Conservation (phyloP, 2,888 invertebrate genomes). For the Oasisia sp. region DNA sequence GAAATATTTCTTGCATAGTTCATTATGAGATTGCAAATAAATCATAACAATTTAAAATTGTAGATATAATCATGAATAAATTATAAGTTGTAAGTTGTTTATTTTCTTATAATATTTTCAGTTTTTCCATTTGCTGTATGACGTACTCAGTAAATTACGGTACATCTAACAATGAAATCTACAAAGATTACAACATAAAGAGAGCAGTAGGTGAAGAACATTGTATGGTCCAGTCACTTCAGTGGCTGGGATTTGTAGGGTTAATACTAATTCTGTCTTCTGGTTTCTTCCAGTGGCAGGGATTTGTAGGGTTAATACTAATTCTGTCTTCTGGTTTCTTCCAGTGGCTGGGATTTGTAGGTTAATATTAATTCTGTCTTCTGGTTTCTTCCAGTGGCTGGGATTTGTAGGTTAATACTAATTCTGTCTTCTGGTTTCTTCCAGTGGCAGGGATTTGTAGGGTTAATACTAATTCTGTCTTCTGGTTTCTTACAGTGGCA, state of each 20-base stretch:
- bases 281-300: constrained; percentile 29
- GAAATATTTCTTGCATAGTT: no score
- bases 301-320: neutral
- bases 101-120: no score
- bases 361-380: neutral
- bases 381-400: constrained; percentile 29
- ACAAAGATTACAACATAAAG: no score
- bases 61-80: no score
- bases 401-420: neutral
- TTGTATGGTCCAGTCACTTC: no score
- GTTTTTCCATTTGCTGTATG: no score
- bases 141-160: no score
- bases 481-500: constrained; percentile 30
- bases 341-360: constrained; percentile 25
- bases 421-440: neutral
- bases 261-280: neutral
- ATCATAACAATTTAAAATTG: no score
- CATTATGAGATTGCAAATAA: neutral
- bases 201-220: no score
- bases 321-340: neutral
- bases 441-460: constrained; percentile 24
- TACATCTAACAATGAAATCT: no score
- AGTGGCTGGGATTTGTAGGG: no score
- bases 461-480: neutral
- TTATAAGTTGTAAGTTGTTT: no score